phyloP scores from a whole-genome alignment of 2,797 vertebrate genomes.

The Coccyzus lansbergi region DNA sequence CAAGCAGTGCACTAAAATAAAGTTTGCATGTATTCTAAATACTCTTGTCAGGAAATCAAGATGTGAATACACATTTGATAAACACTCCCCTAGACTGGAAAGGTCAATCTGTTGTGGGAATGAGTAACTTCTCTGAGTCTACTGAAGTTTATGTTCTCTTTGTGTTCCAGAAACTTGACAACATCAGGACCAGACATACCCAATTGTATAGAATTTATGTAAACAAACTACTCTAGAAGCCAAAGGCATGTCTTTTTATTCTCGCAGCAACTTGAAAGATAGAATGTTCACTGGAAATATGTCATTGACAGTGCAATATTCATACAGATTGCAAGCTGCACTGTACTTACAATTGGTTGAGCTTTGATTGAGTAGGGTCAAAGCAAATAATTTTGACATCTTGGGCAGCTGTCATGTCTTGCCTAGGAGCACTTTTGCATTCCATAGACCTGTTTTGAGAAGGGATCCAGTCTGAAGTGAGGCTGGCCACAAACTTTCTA shows the following conservation, averaged over 20 bases:
- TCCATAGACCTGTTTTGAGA: background rate
- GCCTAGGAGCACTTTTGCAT: background rate
- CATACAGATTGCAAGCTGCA: background rate
- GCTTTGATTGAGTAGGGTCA: background rate
- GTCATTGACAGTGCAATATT: background rate
- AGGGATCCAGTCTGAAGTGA: background rate
- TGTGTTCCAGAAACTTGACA: background rate
- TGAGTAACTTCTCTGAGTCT: background rate
- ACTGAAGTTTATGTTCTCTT: background rate
- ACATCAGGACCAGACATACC: background rate
- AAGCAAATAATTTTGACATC: background rate
- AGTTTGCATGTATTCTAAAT: background rate
- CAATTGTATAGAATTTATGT: background rate
- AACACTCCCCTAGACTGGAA: background rate
- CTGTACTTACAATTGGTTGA: background rate
- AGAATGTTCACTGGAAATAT: background rate
- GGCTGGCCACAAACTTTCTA: background rate
- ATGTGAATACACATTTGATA: background rate
- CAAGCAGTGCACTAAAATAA: background rate
- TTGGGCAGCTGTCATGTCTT: background rate
- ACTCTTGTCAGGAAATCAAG: background rate
- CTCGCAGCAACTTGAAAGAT: background rate
- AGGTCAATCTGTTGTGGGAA: background rate
- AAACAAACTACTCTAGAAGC: background rate
- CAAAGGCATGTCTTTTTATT: background rate